Evolutionary conservation across 2,113 vertebrate genomes (phyloP).

Genomic region (Emberiza fucata): DNA sequence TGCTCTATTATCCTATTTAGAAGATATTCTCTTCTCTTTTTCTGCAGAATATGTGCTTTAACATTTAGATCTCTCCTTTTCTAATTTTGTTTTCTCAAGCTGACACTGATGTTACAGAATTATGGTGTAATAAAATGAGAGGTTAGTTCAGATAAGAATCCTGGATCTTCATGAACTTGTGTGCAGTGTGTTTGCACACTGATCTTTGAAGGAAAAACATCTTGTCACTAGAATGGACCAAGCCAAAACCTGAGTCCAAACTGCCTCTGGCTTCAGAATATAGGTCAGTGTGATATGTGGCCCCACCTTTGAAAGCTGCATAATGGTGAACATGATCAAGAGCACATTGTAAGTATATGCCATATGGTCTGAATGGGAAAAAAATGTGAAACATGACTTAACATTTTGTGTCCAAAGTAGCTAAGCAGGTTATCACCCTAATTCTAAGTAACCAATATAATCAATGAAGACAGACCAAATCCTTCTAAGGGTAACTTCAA

Average conservation of each 20-base stretch:
- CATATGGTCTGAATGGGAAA: not conserved
- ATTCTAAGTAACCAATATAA: not conserved
- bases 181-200: not conserved
- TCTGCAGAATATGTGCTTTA: not conserved
- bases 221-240: not conserved
- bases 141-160: not conserved
- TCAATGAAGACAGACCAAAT: not conserved
- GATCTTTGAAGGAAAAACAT: not conserved
- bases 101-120: not conserved
- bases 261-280: not conserved
- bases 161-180: not conserved
- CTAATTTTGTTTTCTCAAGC: not conserved
- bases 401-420: not conserved
- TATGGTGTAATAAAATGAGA: not conserved
- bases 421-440: not conserved
- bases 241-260: not conserved
- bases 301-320: not conserved
- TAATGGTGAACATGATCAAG: not conserved
- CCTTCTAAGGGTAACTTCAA: not conserved
- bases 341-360: not conserved
- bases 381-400: not conserved
- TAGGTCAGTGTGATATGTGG: not conserved
- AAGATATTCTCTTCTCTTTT: not conserved
- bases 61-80: not conserved
- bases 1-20: not conserved